A percentile compares a stretch with the other conserved stretches of the same genome.
These are phyloP conservation scores for Sylvicapra grimmia DNA, from an alignment of 2,113 vertebrate species.

Conservation along the genomic window DNA sequence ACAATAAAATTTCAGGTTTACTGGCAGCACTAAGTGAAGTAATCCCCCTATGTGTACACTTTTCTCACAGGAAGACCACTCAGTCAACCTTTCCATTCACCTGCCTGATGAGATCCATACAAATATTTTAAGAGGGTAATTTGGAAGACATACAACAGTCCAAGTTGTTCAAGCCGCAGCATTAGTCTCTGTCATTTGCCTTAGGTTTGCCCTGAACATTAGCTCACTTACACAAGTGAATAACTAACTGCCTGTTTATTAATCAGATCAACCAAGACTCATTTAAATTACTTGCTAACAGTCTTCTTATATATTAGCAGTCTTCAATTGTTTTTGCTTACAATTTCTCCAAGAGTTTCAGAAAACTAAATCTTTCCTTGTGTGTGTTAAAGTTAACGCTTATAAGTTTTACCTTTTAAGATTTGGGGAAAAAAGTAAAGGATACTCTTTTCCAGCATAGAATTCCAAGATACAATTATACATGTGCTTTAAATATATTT, in stretches of 20 bases:
- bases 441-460: neutral
- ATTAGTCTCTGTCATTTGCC: neutral
- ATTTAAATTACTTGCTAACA: neutral
- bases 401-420: neutral
- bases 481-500: neutral
- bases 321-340: slow-evolving; percentile 4
- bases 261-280: neutral
- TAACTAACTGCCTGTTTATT: neutral
- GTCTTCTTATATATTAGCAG: neutral
- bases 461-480: neutral
- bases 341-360: neutral
- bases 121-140: slow-evolving; percentile 20
- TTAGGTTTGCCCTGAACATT: neutral
- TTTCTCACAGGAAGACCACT: slow-evolving; percentile 30
- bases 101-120: slow-evolving; percentile 31
- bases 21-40: slow-evolving; percentile 30
- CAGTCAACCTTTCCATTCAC: slow-evolving; percentile 41
- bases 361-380: neutral
- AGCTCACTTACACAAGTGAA: slow-evolving; percentile 2
- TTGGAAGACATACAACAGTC: slow-evolving; percentile 30
- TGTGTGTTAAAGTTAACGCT: neutral
- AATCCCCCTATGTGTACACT: neutral
- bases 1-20: slow-evolving; percentile 52
- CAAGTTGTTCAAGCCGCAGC: neutral
- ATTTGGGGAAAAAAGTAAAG: neutral